A percentile compares a stretch with the other conserved stretches of the same genome.
These are phyloP conservation scores for Paelopatides confundens DNA, from an alignment of 53 echinoderm and acorn worm genomes.

Conservation along the genomic window DNA sequence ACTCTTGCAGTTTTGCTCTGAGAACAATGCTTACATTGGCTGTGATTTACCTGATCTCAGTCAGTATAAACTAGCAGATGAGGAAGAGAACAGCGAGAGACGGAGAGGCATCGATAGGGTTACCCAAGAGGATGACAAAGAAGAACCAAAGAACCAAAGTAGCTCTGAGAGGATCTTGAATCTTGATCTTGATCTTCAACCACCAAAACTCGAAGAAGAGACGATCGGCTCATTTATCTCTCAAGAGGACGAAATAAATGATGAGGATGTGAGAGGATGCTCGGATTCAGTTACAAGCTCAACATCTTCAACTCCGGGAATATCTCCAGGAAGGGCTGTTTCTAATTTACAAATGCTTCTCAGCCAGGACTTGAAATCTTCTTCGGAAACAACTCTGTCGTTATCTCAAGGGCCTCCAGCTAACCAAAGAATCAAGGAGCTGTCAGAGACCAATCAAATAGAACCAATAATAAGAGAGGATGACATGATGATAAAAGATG, in stretches of 20 bases:
- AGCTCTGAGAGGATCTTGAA: neutral
- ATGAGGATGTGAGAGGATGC: neutral
- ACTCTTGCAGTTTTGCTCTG: constrained; percentile 72
- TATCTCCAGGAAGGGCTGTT: neutral
- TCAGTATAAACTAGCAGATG: constrained; percentile 7
- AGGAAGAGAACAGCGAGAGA: neutral
- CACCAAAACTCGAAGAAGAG: neutral
- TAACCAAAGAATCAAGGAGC: neutral
- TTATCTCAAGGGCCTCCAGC: neutral
- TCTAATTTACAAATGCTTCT: neutral
- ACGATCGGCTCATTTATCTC: neutral
- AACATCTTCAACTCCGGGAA: neutral
- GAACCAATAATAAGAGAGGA: too few species aligned
- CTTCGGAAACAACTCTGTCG: neutral
- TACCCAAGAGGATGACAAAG: neutral
- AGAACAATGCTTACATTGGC: constrained; percentile 84
- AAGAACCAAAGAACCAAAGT: neutral
- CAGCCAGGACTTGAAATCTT: neutral
- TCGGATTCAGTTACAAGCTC: neutral
- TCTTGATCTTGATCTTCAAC: neutral
- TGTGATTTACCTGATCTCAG: constrained; percentile 79
- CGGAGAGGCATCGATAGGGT: neutral
- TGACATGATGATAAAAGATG: too few species aligned
- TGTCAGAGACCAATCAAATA: too few species aligned
- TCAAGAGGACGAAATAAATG: neutral